Evolutionary conservation across 2,113 vertebrate species (phyloP).

Genomic region (Microtus ochrogaster): DNA sequence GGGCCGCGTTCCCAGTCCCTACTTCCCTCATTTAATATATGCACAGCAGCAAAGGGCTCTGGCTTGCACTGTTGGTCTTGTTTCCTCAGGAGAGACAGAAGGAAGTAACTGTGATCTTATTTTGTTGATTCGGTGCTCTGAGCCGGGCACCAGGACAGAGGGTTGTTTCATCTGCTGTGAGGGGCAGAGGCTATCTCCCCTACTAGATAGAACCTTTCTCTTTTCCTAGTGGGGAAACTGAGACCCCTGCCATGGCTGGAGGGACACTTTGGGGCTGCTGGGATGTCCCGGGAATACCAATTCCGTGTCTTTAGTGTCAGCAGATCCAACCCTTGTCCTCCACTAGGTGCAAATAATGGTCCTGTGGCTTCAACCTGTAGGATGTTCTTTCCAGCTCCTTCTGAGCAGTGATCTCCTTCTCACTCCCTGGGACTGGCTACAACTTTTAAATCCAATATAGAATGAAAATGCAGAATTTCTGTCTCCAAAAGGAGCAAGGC

Average conservation of each 20-base stretch:
- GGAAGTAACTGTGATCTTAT: neutral
- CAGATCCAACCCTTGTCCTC: neutral
- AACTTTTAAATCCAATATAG: neutral
- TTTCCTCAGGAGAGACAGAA: neutral
- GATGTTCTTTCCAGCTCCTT: neutral
- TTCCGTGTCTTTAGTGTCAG: rapidly evolving
- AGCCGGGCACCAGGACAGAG: neutral
- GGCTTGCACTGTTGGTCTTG: neutral
- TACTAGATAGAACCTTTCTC: neutral
- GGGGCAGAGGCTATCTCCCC: neutral
- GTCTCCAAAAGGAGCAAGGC: neutral
- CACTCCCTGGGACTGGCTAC: neutral
- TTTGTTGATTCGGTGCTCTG: neutral
- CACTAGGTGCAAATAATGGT: rapidly evolving
- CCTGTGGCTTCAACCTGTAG: neutral
- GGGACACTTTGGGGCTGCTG: neutral
- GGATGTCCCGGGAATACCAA: neutral
- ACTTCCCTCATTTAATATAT: neutral
- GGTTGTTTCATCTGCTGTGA: neutral
- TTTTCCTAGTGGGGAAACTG: neutral
- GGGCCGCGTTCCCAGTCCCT: neutral
- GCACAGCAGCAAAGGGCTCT: neutral
- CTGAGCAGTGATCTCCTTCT: neutral
- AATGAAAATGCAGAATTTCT: neutral
- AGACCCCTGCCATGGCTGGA: rapidly evolving